Conservation (phyloP, 2,888 invertebrate species). For the Caprella mutica region DNA sequence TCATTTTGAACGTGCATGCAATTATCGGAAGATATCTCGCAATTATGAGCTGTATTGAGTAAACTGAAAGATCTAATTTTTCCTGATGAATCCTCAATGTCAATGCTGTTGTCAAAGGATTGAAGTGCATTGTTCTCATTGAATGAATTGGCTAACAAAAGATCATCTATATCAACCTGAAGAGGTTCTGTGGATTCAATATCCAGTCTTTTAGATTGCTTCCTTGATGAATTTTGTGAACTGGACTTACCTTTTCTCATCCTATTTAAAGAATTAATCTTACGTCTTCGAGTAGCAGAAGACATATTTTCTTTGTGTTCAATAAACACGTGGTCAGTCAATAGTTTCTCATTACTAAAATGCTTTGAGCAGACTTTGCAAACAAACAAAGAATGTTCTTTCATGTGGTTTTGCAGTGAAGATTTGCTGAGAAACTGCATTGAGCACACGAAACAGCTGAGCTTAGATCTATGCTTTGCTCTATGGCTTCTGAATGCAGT, state of each 20-base stretch:
- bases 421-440: conserved; percentile 24
- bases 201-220: neutral
- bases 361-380: conserved; percentile 19
- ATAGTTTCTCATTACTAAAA: conserved; percentile 5
- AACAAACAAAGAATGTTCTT: conserved; percentile 21
- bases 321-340: conserved; percentile 13
- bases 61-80: neutral
- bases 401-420: conserved; percentile 17
- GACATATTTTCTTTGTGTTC: neutral
- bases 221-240: no score
- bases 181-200: neutral
- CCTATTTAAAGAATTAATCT: no score
- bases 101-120: neutral
- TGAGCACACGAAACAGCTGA: conserved; percentile 20
- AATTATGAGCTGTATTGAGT: neutral
- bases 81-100: neutral
- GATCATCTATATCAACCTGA: conserved; percentile 1
- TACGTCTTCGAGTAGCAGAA: no score
- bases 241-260: no score
- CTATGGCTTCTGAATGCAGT: conserved; percentile 29
- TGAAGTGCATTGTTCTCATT: neutral
- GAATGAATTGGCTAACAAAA: neutral
- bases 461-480: conserved; percentile 19
- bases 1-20: neutral
- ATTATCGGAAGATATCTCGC: neutral